A percentile compares a stretch with the other conserved stretches of the same genome.
phyloP scores from a whole-genome alignment of 2,113 vertebrate genomes.

The Columba livia region DNA sequence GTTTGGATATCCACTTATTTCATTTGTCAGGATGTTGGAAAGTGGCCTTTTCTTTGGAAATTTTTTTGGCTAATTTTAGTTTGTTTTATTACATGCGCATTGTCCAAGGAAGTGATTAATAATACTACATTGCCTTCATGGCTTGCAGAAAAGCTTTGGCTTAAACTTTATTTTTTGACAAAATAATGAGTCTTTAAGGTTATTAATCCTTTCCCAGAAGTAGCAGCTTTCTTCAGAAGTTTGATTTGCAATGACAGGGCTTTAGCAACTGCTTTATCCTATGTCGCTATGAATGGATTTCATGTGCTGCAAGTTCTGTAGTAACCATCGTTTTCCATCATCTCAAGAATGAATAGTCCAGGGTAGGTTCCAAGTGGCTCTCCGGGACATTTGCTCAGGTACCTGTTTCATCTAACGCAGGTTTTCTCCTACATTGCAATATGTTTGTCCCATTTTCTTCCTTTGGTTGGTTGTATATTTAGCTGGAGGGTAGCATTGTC shows the following conservation, averaged over 20 bases:
- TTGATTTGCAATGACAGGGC: not conserved
- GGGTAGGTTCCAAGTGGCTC: not conserved
- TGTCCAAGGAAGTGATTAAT: constrained; percentile 55
- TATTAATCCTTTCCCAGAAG: not conserved
- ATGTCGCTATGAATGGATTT: not conserved
- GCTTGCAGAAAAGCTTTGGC: constrained; percentile 4
- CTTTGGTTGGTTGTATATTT: not conserved
- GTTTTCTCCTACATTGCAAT: not conserved
- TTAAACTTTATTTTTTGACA: not conserved
- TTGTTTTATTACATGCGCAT: constrained; percentile 51
- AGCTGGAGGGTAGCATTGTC: not conserved
- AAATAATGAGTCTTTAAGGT: constrained; percentile 4
- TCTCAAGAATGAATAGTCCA: not conserved
- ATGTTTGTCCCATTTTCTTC: not conserved
- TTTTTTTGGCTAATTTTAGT: constrained; percentile 33
- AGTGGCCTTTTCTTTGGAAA: constrained; percentile 56
- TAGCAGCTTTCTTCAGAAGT: not conserved
- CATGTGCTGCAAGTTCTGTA: not conserved
- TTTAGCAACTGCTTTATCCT: not conserved
- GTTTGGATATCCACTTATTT: constrained; percentile 37
- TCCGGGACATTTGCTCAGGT: not conserved
- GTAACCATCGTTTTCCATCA: not conserved
- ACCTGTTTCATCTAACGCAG: not conserved
- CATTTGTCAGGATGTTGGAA: constrained; percentile 63
- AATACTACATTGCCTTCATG: not conserved